Percentiles rank a stretch among this genome's conserved stretches.
Evolutionary conservation across 1,140 invertebrate species (phyloP).

Genomic region (Pseudomyrmex flavicornis): DNA sequence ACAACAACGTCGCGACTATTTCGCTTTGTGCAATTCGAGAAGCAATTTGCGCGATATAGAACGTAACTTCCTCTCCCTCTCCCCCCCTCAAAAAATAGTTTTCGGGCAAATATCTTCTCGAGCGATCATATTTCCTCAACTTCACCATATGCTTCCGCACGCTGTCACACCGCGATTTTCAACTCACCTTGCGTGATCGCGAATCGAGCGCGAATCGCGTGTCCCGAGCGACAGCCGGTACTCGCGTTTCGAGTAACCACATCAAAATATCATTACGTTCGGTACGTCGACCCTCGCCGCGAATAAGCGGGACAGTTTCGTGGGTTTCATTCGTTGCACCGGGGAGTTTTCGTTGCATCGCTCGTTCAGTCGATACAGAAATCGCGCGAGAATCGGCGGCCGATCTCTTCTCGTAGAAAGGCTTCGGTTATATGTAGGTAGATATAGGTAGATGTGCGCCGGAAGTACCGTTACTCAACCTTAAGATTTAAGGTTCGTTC

Average conservation of each 20-base stretch:
- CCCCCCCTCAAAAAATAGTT: neutral
- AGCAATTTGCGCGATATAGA: slow-evolving; percentile 12
- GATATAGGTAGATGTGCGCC: slow-evolving; percentile 58
- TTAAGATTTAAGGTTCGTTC: slow-evolving; percentile 78
- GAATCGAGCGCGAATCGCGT: slow-evolving; percentile 41
- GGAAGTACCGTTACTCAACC: slow-evolving; percentile 80
- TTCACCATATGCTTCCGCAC: slow-evolving; percentile 16
- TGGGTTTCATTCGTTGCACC: neutral
- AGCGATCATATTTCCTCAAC: neutral
- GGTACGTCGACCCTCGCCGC: slow-evolving; percentile 50
- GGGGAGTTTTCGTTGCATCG: slow-evolving; percentile 62
- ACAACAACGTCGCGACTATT: slow-evolving; percentile 19
- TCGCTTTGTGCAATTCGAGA: slow-evolving; percentile 7
- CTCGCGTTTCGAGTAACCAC: slow-evolving; percentile 19
- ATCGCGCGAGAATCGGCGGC: slow-evolving; percentile 72
- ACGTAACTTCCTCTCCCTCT: neutral
- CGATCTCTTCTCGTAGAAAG: slow-evolving; percentile 61
- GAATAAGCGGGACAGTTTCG: slow-evolving; percentile 12
- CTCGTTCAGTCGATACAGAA: slow-evolving; percentile 63
- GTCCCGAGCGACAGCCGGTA: slow-evolving; percentile 19
- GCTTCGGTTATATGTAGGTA: slow-evolving; percentile 33
- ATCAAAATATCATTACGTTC: slow-evolving; percentile 58
- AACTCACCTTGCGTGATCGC: slow-evolving; percentile 21
- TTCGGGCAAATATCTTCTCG: neutral
- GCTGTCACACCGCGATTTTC: slow-evolving; percentile 19